These are phyloP conservation scores for Limanda limanda DNA, from an alignment of 2,113 vertebrate species.

Conservation along the genomic window DNA sequence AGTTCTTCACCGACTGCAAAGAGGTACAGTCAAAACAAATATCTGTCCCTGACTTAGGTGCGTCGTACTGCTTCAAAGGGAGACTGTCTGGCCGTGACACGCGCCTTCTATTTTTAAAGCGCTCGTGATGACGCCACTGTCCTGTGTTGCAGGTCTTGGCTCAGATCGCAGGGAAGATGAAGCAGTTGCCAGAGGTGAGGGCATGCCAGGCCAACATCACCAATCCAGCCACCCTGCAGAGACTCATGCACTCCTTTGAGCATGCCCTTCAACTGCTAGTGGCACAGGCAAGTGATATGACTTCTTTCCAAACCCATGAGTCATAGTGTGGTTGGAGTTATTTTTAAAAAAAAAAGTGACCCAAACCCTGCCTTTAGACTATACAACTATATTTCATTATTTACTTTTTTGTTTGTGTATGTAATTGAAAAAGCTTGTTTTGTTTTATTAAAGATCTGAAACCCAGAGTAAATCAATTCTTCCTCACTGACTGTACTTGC, in stretches of 20 bases:
- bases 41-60: conserved; percentile 8
- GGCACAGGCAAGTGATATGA: conserved; percentile 74
- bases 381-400: background rate
- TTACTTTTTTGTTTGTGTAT: background rate
- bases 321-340: background rate
- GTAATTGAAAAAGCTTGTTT: background rate
- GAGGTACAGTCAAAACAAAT: conserved; percentile 78
- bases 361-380: background rate
- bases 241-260: conserved; percentile 83
- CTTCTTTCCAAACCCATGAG: background rate
- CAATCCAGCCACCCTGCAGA: conserved; percentile 84
- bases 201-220: conserved; percentile 85
- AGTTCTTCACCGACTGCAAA: conserved; percentile 91
- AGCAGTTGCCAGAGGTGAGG: conserved; percentile 85
- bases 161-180: conserved; percentile 83
- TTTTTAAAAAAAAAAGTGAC: background rate
- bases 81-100: conserved; percentile 44
- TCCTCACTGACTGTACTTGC: background rate
- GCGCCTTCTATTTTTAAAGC: conserved; percentile 65
- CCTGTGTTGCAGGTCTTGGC: conserved; percentile 80
- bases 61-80: conserved; percentile 1
- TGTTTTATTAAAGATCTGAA: background rate
- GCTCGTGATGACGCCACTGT: conserved; percentile 47
- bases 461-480: background rate
- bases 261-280: conserved; percentile 84